Percentiles rank a stretch among this genome's conserved stretches.
Evolutionary conservation across 1,140 invertebrate species (phyloP).

Genomic region (Calosoma granatense): DNA sequence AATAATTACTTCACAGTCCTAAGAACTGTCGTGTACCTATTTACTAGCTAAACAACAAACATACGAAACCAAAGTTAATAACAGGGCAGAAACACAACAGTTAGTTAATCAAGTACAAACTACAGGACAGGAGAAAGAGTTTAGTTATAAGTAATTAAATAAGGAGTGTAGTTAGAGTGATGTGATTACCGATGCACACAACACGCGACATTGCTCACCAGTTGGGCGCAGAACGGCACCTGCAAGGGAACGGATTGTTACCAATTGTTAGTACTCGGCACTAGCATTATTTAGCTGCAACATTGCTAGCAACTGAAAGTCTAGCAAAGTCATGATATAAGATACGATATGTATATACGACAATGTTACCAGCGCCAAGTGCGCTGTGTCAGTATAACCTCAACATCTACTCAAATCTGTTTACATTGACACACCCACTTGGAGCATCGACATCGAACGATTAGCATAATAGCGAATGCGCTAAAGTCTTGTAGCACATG

Average conservation of each 20-base stretch:
- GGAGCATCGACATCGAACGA: too few relatives aligned
- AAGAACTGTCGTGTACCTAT: too few relatives aligned
- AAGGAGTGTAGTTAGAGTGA: constrained; percentile 31
- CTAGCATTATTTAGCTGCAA: constrained; percentile 8
- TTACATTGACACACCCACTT: too few relatives aligned
- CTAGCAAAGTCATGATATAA: neutral
- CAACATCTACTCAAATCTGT: too few relatives aligned
- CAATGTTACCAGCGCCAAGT: too few relatives aligned
- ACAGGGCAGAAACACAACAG: neutral
- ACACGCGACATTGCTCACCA: constrained; percentile 85
- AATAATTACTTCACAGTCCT: too few relatives aligned
- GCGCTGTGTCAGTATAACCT: too few relatives aligned
- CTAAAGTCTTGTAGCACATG: too few relatives aligned
- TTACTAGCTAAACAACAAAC: too few relatives aligned
- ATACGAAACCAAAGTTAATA: constrained; percentile 9
- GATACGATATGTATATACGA: neutral
- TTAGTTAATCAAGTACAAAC: constrained; percentile 11
- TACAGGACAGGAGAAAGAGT: constrained; percentile 25
- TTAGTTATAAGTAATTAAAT: constrained; percentile 13
- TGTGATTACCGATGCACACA: constrained; percentile 81
- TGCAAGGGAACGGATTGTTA: constrained; percentile 58
- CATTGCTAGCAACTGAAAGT: constrained; percentile 13
- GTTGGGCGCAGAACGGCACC: constrained; percentile 76
- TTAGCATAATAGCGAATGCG: too few relatives aligned
- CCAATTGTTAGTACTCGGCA: constrained; percentile 33